Base-by-base conservation (phyloP, 2,888 invertebrate genomes). In the Gerris lacustris region DNA sequence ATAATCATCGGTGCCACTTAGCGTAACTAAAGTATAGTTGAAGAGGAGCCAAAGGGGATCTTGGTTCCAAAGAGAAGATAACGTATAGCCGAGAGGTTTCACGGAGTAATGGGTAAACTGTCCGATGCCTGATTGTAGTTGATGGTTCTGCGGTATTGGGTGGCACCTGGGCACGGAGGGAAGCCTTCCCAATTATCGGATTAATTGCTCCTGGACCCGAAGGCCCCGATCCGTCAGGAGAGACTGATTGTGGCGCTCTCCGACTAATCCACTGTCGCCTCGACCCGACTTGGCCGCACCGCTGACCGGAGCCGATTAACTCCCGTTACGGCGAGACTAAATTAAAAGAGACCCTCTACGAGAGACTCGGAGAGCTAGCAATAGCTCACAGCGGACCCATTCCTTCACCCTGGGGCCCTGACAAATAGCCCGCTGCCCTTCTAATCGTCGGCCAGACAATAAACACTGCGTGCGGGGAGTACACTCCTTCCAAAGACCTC, bases 331-430 rank as follows among this genome's bases (percentile, higher is more conserved):
- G 55, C 15, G 55, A 55, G 55, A 55, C 55, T 55, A 55, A 55
- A 55, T 55, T 55, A 55, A 55, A 55, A 55, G 55, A 55, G 55
- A 55, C 55, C 55, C 55, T 55, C 31, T 55, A 55, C 55, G 9
- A 55, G 55, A 55, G 55, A 55, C 15, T 5, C 15, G 31, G 31
- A 31, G 15, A 55, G 55, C 55, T 55, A 55, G 55, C 55, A 55
- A 55, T 55, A 55, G 55, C 55, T 55, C 55, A 55, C 55, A 55
- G 15, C 55, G 55, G 55, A 55, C 55, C 55, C 55, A 55, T 55
- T 55, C 11, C 55, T 55, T 55, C 55, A 55, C 55, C 55, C 55
- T 55, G 9, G 11, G 9, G 55, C 15, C 15, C 55, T 55, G 55
- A 55, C 55, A 55, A 55, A 55, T 55, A 55, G 55, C 55, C 15